Evolutionary conservation across 2,113 vertebrate species (phyloP).

Genomic region (Triplophysa rosa): DNA sequence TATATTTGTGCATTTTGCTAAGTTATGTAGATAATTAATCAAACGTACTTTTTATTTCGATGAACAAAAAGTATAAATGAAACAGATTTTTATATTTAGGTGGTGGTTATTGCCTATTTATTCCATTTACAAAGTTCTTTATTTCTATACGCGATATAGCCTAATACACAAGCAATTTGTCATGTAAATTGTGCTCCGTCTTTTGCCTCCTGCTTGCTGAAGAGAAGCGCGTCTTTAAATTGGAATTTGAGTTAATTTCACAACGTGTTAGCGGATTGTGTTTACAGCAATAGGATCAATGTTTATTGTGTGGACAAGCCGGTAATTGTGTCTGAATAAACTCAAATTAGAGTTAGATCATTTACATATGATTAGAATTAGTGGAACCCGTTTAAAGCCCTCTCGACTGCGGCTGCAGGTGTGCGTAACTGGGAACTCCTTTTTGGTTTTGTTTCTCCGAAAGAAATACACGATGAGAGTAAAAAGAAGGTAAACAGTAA

Average conservation of each 20-base stretch:
- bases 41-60: too few relatives aligned
- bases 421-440: slow-evolving; percentile 46
- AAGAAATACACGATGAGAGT: slow-evolving; percentile 1
- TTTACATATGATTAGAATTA: slow-evolving; percentile 87
- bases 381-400: slow-evolving; percentile 82
- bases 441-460: slow-evolving; percentile 15
- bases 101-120: not conserved
- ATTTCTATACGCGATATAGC: not conserved
- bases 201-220: slow-evolving; percentile 51
- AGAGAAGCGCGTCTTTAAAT: slow-evolving; percentile 57
- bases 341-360: slow-evolving; percentile 88
- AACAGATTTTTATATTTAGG: too few relatives aligned
- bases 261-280: slow-evolving; percentile 80
- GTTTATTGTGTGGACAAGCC: slow-evolving; percentile 91
- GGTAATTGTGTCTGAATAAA: slow-evolving; percentile 87
- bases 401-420: slow-evolving; percentile 77
- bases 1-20: too few relatives aligned
- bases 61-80: too few relatives aligned
- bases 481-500: not conserved
- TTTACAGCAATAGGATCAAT: slow-evolving; percentile 86
- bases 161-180: slow-evolving; percentile 52
- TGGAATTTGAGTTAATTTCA: slow-evolving; percentile 81
- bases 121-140: not conserved
- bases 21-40: too few relatives aligned
- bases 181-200: slow-evolving; percentile 43